Evolutionary conservation across 2,888 invertebrate genomes (phyloP).

Genomic region (Diaphora mendica): DNA sequence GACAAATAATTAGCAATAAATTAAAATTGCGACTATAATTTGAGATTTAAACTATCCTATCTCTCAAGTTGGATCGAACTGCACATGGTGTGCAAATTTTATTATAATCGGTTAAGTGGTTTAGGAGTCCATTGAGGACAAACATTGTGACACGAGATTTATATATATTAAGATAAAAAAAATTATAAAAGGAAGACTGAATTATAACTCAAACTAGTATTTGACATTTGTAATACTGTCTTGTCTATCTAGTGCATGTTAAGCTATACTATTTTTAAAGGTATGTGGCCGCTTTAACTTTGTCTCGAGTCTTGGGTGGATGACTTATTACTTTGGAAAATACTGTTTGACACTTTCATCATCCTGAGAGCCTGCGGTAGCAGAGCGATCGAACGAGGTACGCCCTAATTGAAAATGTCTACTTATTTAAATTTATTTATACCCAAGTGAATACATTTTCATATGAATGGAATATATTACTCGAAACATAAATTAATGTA

Average conservation of each 20-base stretch:
- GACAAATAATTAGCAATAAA: no score
- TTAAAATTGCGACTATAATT: no score
- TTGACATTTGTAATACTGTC: no score
- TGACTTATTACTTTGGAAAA: neutral
- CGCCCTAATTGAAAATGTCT: neutral
- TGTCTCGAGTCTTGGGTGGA: neutral
- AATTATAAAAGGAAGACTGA: no score
- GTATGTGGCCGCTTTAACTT: neutral
- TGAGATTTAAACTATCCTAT: no score
- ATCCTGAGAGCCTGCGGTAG: neutral
- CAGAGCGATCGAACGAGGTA: neutral
- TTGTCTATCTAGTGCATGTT: neutral
- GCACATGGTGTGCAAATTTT: no score
- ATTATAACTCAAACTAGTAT: no score
- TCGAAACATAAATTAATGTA: neutral
- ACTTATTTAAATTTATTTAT: neutral
- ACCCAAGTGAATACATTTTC: neutral
- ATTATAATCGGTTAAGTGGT: no score
- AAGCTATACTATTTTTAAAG: neutral
- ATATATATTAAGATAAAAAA: no score
- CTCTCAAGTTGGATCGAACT: no score
- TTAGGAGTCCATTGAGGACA: no score
- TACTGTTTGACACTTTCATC: neutral
- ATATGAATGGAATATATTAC: neutral
- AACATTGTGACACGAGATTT: no score